Evolutionary conservation across 2,888 invertebrate species (phyloP).

Genomic region (Eudemis profundana): DNA sequence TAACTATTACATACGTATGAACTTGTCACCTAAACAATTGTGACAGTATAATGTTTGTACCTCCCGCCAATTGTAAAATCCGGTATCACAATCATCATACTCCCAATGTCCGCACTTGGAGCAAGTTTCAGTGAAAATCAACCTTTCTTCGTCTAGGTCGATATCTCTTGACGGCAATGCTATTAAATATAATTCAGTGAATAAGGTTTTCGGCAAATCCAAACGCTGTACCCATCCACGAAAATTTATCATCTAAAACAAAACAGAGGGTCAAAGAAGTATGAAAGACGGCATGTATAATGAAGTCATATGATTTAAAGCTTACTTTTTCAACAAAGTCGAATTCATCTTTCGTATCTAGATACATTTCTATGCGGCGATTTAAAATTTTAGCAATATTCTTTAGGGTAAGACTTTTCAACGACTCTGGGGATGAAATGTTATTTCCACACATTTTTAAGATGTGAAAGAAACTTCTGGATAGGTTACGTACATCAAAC

Average conservation of each 20-base stretch:
- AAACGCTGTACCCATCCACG: neutral
- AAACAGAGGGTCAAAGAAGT: neutral
- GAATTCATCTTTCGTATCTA: conserved; percentile 6
- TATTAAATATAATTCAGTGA: neutral
- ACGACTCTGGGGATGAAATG: conserved; percentile 5
- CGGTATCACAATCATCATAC: conserved; percentile 6
- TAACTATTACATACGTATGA: neutral
- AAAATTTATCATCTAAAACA: conserved; percentile 1
- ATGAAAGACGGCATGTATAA: neutral
- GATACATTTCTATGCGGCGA: conserved; percentile 20
- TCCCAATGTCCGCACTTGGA: neutral
- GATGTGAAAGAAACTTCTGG: conserved; percentile 1
- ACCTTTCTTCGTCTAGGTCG: neutral
- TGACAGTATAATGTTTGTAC: neutral
- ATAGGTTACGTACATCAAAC: conserved; percentile 4
- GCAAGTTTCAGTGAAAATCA: neutral
- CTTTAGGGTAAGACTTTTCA: conserved; percentile 17
- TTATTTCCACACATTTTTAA: conserved; percentile 22
- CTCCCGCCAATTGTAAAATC: neutral
- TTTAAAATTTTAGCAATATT: conserved; percentile 11
- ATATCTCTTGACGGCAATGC: conserved; percentile 2
- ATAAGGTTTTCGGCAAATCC: neutral
- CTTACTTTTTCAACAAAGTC: conserved; percentile 26
- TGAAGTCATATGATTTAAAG: conserved; percentile 4
- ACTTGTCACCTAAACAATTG: neutral